Conservation (phyloP, 2,113 vertebrate species). For the Embiotoca jacksoni region DNA sequence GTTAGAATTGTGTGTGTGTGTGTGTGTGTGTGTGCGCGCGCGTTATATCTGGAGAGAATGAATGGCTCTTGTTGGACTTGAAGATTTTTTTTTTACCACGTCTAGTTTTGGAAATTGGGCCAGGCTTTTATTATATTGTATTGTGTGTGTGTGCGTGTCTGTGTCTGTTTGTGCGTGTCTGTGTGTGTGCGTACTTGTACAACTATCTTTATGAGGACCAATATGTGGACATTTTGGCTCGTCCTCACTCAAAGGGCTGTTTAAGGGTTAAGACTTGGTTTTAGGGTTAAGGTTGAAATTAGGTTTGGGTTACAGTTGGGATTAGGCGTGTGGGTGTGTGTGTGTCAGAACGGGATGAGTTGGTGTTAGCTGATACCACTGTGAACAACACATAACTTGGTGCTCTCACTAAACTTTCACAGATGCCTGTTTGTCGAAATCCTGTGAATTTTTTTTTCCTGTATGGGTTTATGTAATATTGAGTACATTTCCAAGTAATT, state of each 20-base stretch:
- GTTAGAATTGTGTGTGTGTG: background rate
- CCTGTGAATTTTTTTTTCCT: background rate
- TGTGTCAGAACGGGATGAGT: too few relatives aligned
- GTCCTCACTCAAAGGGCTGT: too few relatives aligned
- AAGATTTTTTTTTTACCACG: conserved; percentile 17
- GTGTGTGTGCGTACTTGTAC: background rate
- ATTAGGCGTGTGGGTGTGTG: too few relatives aligned
- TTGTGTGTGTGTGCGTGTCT: too few relatives aligned
- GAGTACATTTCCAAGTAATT: background rate
- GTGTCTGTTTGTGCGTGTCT: conserved; percentile 1
- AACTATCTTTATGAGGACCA: too few relatives aligned
- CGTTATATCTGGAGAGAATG: conserved; percentile 14
- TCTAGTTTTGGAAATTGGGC: conserved; percentile 38
- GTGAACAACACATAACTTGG: background rate
- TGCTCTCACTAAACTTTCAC: background rate
- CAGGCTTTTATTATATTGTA: conserved; percentile 10
- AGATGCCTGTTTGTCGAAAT: background rate
- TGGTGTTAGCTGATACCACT: background rate
- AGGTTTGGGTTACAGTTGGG: too few relatives aligned
- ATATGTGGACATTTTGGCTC: too few relatives aligned
- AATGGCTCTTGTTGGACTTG: conserved; percentile 10
- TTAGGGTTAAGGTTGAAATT: too few relatives aligned
- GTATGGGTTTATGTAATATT: background rate
- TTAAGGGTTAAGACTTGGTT: too few relatives aligned
- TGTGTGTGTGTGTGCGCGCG: background rate